phyloP scores from a whole-genome alignment of 2,113 vertebrate species.

The Salvator merianae region DNA sequence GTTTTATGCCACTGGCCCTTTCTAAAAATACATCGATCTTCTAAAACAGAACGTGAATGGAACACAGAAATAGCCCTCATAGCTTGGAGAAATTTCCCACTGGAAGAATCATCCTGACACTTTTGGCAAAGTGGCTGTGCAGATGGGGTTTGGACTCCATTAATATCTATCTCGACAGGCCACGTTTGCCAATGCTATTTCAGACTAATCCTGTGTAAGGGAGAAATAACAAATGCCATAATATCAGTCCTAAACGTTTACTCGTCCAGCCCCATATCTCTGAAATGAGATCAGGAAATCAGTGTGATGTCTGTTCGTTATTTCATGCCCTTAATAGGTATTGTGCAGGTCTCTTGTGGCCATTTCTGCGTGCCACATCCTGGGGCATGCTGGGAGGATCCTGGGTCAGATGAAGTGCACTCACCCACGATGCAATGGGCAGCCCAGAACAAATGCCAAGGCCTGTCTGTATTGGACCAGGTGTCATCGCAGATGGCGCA shows the following conservation, averaged over 20 bases:
- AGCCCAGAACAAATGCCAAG: too few relatives aligned
- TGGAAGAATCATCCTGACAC: too few relatives aligned
- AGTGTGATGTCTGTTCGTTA: neutral
- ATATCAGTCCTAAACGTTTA: too few relatives aligned
- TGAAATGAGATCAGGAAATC: neutral
- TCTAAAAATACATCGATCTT: too few relatives aligned
- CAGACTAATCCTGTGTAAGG: too few relatives aligned
- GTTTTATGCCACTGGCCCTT: neutral
- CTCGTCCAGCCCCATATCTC: neutral
- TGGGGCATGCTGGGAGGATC: too few relatives aligned
- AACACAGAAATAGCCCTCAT: neutral
- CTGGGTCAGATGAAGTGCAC: too few relatives aligned
- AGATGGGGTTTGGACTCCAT: neutral
- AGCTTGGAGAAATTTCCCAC: constrained; percentile 9
- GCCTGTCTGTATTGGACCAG: too few relatives aligned
- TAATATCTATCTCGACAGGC: neutral
- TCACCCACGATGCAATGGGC: too few relatives aligned
- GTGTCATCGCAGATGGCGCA: too few relatives aligned
- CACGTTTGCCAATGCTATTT: neutral
- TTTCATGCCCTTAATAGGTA: neutral
- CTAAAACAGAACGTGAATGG: constrained; percentile 4
- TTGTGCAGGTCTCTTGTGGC: neutral
- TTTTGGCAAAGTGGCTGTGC: neutral
- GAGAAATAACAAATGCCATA: too few relatives aligned
- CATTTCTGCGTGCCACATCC: too few relatives aligned